Percentiles rank a stretch among this genome's conserved stretches.
Conservation (phyloP, 2,113 vertebrate genomes). For the Brachyistius frenatus region DNA sequence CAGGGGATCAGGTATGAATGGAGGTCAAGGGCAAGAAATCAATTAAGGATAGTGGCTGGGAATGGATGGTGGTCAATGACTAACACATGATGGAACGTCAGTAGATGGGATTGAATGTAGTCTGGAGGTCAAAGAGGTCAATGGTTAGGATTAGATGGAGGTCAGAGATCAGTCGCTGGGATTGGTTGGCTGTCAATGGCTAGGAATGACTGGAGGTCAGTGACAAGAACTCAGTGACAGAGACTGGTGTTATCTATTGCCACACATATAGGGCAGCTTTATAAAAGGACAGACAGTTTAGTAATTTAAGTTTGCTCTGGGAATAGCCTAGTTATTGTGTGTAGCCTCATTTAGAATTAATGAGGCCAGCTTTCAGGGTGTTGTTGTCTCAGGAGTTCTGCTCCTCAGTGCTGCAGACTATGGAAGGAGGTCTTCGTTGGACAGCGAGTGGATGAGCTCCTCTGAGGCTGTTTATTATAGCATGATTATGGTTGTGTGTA, state of each 20-base stretch:
- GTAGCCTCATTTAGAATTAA: constrained; percentile 69
- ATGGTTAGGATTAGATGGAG: too few species aligned
- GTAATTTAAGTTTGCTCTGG: constrained; percentile 47
- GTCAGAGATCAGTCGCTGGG: not conserved
- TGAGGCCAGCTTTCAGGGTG: constrained; percentile 62
- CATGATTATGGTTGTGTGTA: constrained; percentile 1
- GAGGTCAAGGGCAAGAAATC: not conserved
- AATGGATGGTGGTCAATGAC: not conserved
- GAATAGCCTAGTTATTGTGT: constrained; percentile 70
- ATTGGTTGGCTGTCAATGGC: too few species aligned
- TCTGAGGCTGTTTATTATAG: constrained; percentile 30
- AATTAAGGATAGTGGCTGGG: not conserved
- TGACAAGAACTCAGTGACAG: not conserved
- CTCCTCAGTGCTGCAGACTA: constrained; percentile 36
- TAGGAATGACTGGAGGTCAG: too few species aligned
- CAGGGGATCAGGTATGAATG: not conserved
- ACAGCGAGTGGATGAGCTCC: constrained; percentile 17
- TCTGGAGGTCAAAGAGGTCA: too few species aligned
- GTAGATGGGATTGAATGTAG: too few species aligned
- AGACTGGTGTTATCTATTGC: constrained; percentile 11
- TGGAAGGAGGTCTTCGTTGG: constrained; percentile 6
- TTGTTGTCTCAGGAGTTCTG: constrained; percentile 42
- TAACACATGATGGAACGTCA: too few species aligned
- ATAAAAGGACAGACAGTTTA: constrained; percentile 3
- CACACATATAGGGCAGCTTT: constrained; percentile 8